A percentile compares a stretch with the other conserved stretches of the same genome.
Evolutionary conservation across 2,797 vertebrate genomes (phyloP).

Genomic region (Emys orbicularis): DNA sequence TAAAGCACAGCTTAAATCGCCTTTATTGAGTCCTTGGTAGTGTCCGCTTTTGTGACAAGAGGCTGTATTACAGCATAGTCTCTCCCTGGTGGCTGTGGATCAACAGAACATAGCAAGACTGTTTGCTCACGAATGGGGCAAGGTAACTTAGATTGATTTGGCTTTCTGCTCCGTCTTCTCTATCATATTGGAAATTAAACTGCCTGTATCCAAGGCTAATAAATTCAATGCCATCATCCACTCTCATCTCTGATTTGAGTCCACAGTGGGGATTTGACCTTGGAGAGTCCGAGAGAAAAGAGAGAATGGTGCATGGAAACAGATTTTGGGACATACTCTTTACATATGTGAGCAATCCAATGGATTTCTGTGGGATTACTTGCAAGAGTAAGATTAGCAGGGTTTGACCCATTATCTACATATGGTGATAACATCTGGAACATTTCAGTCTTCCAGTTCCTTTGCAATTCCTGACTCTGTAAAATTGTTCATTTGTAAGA

Average conservation of each 20-base stretch:
- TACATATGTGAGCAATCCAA: not conserved
- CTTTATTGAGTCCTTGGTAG: not conserved
- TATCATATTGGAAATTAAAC: constrained; percentile 18
- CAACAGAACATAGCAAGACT: not conserved
- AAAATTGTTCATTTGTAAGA: not conserved
- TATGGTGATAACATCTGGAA: not conserved
- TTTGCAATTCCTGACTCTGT: constrained; percentile 3
- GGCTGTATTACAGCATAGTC: not conserved
- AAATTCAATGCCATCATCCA: constrained; percentile 40
- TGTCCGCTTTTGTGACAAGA: not conserved
- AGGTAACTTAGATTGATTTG: not conserved
- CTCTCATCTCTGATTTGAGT: constrained; percentile 59
- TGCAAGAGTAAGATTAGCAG: not conserved
- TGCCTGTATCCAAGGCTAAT: constrained; percentile 44
- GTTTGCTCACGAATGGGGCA: not conserved
- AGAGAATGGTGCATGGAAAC: constrained; percentile 48
- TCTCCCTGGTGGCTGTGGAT: not conserved
- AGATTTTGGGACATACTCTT: constrained; percentile 36
- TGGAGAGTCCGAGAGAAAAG: constrained; percentile 38
- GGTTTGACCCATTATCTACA: constrained; percentile 9
- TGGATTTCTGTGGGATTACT: not conserved
- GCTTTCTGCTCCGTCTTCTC: not conserved
- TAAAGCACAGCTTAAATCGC: not conserved
- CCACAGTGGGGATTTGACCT: constrained; percentile 59
- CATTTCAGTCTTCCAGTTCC: not conserved